Base-by-base conservation (phyloP, 2,888 invertebrate genomes). In the Lobophora halterata region DNA sequence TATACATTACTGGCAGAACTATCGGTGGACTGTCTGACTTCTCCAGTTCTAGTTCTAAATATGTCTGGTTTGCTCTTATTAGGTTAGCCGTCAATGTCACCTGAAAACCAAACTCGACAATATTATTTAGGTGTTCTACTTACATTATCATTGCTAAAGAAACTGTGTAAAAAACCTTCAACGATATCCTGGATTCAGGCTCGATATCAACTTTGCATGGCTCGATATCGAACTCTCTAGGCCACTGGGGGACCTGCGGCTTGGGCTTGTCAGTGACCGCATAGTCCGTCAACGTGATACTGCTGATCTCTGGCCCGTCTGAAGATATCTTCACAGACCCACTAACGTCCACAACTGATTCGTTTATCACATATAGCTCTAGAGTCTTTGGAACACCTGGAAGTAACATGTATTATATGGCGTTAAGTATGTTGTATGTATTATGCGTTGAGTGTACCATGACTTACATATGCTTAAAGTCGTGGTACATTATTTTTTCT, bases 11-110 rank as follows among this genome's bases (percentile, higher is more conserved):
- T 0, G 90, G 89, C 8, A 92, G 55, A 0, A 71, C 61, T 23
- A 90, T 72, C 0, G 89, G 86, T 14, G 89, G 85, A 33, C 89
- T 85, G 33, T 89, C 88, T 0, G 90, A 88, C 37, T 90, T 89
- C 66, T 90, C 90, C 61, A 91, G 73, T 38, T 89, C 85, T 10
- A 91, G 65, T 44, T 88, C 82, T 3, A 92, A 57, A 1, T 65
- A 70, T 0, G 87, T 88, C 28, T 78, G 70, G 51, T 80, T 79
- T 0, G 71, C 69, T 54, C 90, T 72, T n/a, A 77, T 65, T 19
- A 86, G 60, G 54, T 90, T 90, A 0, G 91, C 88, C 2, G 81
- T 86, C 24, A 91, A 65, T 5, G 80, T 83, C 1, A 92, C 68
- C 91, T 91, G 51, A 32, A 36, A 43, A 28, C 16, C 18, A 20